These are phyloP conservation scores for Cryptosula pallasiana DNA, from an alignment of 2,888 invertebrate genomes.

Conservation along the genomic window DNA sequence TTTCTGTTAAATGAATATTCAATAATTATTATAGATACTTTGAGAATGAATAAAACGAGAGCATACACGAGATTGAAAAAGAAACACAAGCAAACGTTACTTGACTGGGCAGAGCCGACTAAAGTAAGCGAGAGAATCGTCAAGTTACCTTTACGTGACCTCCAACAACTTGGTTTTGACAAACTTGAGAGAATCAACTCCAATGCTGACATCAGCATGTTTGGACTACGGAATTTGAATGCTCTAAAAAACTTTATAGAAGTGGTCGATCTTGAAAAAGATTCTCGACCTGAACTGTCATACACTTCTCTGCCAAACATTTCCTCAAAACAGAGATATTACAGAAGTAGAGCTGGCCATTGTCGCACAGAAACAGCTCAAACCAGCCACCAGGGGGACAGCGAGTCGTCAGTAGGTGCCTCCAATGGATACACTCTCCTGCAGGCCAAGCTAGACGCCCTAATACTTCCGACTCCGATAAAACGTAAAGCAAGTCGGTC, in stretches of 20 bases:
- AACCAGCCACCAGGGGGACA: not conserved
- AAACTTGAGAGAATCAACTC: not conserved
- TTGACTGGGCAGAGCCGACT: not conserved
- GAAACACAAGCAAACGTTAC: conserved; percentile 1
- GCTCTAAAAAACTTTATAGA: not conserved
- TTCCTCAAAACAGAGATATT: not conserved
- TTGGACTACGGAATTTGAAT: conserved; percentile 3
- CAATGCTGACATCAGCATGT: not conserved
- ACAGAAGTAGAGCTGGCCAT: not conserved
- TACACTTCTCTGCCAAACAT: conserved; percentile 3
- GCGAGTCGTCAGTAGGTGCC: not conserved
- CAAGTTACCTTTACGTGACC: not conserved
- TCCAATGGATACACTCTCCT: not conserved
- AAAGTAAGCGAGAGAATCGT: not conserved
- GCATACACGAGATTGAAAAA: conserved; percentile 19
- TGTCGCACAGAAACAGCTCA: not conserved
- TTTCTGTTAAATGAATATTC: conserved; percentile 10
- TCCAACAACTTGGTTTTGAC: not conserved
- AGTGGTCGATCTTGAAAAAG: conserved; percentile 1
- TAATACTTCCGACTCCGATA: conserved; percentile 1
- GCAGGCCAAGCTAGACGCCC: conserved; percentile 17
- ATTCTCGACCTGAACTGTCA: not conserved
- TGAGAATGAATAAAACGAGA: conserved; percentile 19
- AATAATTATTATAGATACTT: not conserved
- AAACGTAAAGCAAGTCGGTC: conserved; percentile 4